Conservation (phyloP, 2,888 invertebrate genomes). For the Terebella lapidaria region DNA sequence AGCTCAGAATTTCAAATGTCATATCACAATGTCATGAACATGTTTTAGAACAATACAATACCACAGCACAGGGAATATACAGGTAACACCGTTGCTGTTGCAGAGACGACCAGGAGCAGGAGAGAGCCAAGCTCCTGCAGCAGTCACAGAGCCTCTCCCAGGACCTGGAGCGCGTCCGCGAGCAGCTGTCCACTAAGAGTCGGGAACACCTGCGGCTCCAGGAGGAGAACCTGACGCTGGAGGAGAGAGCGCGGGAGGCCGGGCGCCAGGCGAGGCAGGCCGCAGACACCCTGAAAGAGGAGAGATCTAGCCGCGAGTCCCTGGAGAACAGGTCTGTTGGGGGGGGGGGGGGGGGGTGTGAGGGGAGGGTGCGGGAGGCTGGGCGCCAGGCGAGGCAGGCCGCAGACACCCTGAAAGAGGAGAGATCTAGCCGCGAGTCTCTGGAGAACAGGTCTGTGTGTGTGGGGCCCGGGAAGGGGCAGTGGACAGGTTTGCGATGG, state of each 20-base stretch:
- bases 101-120: too few relatives aligned
- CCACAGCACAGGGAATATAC: too few relatives aligned
- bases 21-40: too few relatives aligned
- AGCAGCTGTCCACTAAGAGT: conserved; percentile 21
- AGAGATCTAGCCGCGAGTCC: too few relatives aligned
- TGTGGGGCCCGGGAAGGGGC: conserved; percentile 32
- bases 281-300: conserved; percentile 33
- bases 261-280: conserved; percentile 25
- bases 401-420: conserved; percentile 33
- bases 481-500: too few relatives aligned
- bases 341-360: conserved; percentile 32
- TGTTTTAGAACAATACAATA: too few relatives aligned
- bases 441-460: too few relatives aligned
- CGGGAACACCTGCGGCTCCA: conserved; percentile 29
- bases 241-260: conserved; percentile 32
- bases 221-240: conserved; percentile 33
- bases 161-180: conserved; percentile 37
- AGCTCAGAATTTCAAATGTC: too few relatives aligned
- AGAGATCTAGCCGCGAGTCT: too few relatives aligned
- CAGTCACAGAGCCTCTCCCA: conserved; percentile 35
- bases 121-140: conserved; percentile 29
- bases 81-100: too few relatives aligned
- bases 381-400: conserved; percentile 25
- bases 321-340: too few relatives aligned
- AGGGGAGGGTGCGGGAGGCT: conserved; percentile 32